A percentile compares a stretch with the other conserved stretches of the same genome.
phyloP scores from a whole-genome alignment of 2,888 invertebrate genomes.

The Ectobius pallidus region DNA sequence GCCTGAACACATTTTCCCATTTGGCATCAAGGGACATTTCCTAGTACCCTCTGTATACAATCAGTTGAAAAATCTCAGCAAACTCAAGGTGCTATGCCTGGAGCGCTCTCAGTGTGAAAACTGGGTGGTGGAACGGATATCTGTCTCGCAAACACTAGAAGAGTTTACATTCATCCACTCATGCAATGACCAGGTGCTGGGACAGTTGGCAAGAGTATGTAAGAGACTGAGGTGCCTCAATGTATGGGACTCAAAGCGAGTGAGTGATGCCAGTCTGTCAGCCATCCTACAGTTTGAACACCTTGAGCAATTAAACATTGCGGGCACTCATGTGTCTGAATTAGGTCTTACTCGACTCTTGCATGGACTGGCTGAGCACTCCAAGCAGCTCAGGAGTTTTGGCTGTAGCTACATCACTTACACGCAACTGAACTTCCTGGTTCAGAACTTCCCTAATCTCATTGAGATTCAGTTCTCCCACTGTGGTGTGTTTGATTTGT shows the following conservation, averaged over 20 bases:
- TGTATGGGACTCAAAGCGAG: not conserved
- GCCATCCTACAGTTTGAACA: not conserved
- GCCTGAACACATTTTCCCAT: not conserved
- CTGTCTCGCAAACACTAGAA: not conserved
- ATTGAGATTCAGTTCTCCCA: not conserved
- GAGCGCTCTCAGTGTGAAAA: not conserved
- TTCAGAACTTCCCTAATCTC: not conserved
- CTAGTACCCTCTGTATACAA: not conserved
- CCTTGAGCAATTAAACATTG: not conserved
- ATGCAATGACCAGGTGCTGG: not conserved
- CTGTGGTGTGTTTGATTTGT: not conserved
- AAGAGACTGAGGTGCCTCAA: not conserved
- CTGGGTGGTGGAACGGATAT: not conserved
- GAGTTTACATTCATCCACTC: not conserved
- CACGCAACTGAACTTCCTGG: not conserved
- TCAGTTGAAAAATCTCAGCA: not conserved
- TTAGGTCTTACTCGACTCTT: not conserved
- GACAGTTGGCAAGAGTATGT: not conserved
- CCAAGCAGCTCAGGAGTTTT: not conserved
- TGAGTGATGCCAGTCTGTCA: not conserved
- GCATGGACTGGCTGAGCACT: not conserved
- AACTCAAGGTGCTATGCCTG: not conserved
- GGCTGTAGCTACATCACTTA: not conserved
- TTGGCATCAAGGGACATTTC: not conserved
- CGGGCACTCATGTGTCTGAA: not conserved